These are phyloP conservation scores for Bugula neritina DNA, from an alignment of 2,888 invertebrate species.

Conservation along the genomic window DNA sequence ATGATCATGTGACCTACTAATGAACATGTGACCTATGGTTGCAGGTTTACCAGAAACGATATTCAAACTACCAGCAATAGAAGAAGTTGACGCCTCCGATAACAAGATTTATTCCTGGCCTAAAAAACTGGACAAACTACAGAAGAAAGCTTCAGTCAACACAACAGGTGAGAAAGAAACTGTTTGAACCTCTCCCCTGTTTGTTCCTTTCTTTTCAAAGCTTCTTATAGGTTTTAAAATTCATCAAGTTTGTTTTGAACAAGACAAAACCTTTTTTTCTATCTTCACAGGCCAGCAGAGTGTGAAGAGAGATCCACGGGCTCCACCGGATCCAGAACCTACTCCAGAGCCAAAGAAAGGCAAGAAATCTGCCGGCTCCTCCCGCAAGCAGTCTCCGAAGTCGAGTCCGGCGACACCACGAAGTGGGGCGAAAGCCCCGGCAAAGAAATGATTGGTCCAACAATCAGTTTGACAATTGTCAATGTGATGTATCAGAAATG, in stretches of 20 bases:
- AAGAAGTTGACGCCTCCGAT: conserved; percentile 43
- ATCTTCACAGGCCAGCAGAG: conserved; percentile 5
- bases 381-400: conserved; percentile 29
- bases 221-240: too few species aligned
- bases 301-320: conserved; percentile 41
- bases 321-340: conserved; percentile 36
- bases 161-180: not conserved
- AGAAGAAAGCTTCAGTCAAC: conserved; percentile 37
- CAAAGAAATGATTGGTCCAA: conserved; percentile 7
- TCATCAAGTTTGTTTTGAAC: too few species aligned
- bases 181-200: too few species aligned
- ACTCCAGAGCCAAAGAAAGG: conserved; percentile 33
- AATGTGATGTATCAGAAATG: too few species aligned
- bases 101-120: conserved; percentile 48
- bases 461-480: too few species aligned
- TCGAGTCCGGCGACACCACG: conserved; percentile 7
- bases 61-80: conserved; percentile 44
- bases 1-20: too few species aligned
- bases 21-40: conserved; percentile 45
- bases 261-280: too few species aligned
- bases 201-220: too few species aligned
- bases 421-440: conserved; percentile 20
- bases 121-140: conserved; percentile 44
- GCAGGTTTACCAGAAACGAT: conserved; percentile 48
- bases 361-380: conserved; percentile 32